These are phyloP conservation scores for Recurvirostra avosetta DNA, from an alignment of 2,113 vertebrate species.

Conservation along the genomic window DNA sequence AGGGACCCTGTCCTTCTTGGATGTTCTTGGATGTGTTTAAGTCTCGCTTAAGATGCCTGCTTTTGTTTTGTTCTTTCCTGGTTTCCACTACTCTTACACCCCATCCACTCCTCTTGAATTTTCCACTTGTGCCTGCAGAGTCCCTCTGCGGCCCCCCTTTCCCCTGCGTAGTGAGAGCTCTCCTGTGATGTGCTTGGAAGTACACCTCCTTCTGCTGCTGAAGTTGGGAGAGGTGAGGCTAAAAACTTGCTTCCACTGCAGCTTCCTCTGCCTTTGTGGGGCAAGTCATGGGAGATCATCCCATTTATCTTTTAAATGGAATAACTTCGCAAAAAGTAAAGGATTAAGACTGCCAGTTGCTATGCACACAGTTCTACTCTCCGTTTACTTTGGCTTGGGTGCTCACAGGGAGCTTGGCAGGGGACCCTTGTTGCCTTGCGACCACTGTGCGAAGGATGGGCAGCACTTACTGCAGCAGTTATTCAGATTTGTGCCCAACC, in stretches of 20 bases:
- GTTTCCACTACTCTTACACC: not conserved
- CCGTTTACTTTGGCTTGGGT: not conserved
- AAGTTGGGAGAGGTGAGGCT: not conserved
- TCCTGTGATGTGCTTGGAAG: not conserved
- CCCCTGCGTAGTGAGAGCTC: not conserved
- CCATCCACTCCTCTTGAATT: not conserved
- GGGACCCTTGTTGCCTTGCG: not conserved
- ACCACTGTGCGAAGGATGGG: rapidly evolving
- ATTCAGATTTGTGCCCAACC: not conserved
- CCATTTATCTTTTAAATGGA: not conserved
- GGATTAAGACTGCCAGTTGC: not conserved
- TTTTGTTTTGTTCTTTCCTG: not conserved
- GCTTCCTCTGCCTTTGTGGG: not conserved
- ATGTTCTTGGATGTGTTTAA: not conserved
- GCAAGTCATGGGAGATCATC: not conserved
- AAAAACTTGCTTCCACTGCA: not conserved
- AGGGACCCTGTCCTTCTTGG: not conserved
- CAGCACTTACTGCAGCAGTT: not conserved
- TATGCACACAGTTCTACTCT: rapidly evolving
- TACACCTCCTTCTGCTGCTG: not conserved
- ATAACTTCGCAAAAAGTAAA: not conserved
- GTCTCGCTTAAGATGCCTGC: not conserved
- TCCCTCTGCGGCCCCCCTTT: not conserved
- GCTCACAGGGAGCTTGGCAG: not conserved
- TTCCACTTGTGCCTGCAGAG: not conserved